Evolutionary conservation across 2,888 invertebrate species (phyloP), one percentile per base, ranked within the genome.

Genomic region (Asteroscopus sphinx): DNA sequence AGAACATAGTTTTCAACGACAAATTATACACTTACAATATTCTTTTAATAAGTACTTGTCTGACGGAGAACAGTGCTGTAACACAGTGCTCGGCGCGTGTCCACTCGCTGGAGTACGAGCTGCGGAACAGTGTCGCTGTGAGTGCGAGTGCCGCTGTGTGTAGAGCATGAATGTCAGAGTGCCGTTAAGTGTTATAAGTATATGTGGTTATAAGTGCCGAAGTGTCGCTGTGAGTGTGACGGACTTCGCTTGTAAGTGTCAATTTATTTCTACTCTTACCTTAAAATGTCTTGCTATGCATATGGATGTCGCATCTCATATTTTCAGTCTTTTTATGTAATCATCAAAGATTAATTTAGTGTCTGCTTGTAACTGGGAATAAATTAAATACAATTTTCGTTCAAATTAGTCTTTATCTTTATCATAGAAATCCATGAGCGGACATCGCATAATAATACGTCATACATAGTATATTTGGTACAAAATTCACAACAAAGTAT

Each of bases 401-500:
- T 73, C 53, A 65, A 72, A 75, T 73, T 73, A 68, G 75, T 74
- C 57, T 77, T 77, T 77, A 77, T 77, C 71, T 67, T 71, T 62
- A 67, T 67, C 61, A 63, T 64, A 68, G 67, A 57, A 63, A 68
- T 68, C 65, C 65, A 46, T 61, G 63, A 68, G 65, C 68, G 68
- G 69, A 59, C 59, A 62, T 70, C 76, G 73, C 66, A 54, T 74
- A 79, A 79, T 76, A 80, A 79, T 74, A 73, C 62, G 64, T 66
- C 45, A 70, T 73, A 76, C 81, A 86, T 80, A 84, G 83, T 89
- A 90, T 92, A 92, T 93, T 93, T 93, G 93, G 93, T 92, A 93
- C 85, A 92, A 92, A 92, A 90, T 88, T 91, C 89, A 93, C 92
- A 93, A 93, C 92, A 86, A 91, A 86, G 87, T 88, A 90, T 89